A percentile compares a stretch with the other conserved stretches of the same genome.
Conservation (phyloP, 2,113 vertebrate genomes). For the Cairina moschata region DNA sequence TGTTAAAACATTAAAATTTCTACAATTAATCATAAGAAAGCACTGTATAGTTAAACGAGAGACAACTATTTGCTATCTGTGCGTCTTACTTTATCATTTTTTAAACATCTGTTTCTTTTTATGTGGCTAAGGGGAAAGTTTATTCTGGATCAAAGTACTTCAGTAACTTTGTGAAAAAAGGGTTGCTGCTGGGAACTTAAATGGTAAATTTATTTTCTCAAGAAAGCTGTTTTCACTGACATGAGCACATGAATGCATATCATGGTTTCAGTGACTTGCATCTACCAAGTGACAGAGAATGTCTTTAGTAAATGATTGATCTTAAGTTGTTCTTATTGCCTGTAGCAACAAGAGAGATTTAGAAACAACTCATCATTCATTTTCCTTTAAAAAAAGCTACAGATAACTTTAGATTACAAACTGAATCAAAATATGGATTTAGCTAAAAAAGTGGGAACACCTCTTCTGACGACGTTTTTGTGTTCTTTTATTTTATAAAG, state of each 20-base stretch:
- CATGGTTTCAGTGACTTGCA: not conserved
- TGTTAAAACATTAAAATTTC: not conserved
- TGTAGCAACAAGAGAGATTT: not conserved
- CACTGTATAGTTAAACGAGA: not conserved
- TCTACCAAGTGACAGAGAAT: not conserved
- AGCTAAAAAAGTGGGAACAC: not conserved
- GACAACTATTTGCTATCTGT: fast-evolving
- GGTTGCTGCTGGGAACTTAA: not conserved
- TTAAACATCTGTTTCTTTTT: not conserved
- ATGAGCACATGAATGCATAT: not conserved
- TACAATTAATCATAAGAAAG: not conserved
- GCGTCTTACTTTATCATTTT: not conserved
- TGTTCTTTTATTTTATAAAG: not conserved
- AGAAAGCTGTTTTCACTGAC: not conserved
- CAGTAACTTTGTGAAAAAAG: not conserved
- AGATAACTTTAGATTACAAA: slow-evolving; percentile 17
- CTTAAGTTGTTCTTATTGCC: not conserved
- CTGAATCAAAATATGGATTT: slow-evolving; percentile 8
- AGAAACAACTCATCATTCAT: not conserved
- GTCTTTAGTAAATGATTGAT: slow-evolving; percentile 1
- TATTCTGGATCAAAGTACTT: not conserved
- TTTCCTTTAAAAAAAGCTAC: not conserved
- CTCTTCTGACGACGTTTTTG: slow-evolving; percentile 17
- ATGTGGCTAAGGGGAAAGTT: not conserved
- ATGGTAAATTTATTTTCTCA: not conserved